Conservation (phyloP, 2,797 vertebrate genomes). For the Chiroxiphia lanceolata region DNA sequence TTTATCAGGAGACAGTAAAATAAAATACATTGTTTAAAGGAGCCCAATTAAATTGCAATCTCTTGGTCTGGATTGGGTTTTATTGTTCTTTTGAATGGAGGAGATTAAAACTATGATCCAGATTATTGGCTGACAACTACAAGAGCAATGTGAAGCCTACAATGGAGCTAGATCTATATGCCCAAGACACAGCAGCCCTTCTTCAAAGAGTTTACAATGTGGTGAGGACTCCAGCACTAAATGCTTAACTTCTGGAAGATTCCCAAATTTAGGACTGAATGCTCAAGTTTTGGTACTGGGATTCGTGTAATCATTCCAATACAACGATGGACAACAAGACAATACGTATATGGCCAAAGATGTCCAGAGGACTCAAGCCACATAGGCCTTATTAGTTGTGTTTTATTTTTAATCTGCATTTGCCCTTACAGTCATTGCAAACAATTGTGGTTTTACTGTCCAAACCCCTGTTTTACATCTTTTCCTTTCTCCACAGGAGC, state of each 20-base stretch:
- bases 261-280: not conserved
- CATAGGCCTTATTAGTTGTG: not conserved
- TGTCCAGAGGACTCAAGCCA: not conserved
- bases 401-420: not conserved
- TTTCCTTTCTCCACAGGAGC: not conserved
- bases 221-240: not conserved
- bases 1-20: conserved; percentile 17
- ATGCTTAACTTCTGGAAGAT: not conserved
- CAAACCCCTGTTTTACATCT: not conserved
- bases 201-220: not conserved
- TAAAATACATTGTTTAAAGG: conserved; percentile 1
- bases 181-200: not conserved
- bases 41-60: not conserved
- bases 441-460: not conserved
- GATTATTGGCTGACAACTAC: not conserved
- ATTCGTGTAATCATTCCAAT: not conserved
- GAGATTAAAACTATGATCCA: not conserved
- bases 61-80: not conserved
- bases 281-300: not conserved
- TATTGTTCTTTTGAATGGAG: not conserved
- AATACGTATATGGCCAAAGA: not conserved
- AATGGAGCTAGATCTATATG: not conserved
- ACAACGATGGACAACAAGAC: not conserved
- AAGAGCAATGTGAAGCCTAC: not conserved
- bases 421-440: not conserved